phyloP scores from a whole-genome alignment of 2,888 invertebrate species.

The Lasioglossum figueresi region DNA sequence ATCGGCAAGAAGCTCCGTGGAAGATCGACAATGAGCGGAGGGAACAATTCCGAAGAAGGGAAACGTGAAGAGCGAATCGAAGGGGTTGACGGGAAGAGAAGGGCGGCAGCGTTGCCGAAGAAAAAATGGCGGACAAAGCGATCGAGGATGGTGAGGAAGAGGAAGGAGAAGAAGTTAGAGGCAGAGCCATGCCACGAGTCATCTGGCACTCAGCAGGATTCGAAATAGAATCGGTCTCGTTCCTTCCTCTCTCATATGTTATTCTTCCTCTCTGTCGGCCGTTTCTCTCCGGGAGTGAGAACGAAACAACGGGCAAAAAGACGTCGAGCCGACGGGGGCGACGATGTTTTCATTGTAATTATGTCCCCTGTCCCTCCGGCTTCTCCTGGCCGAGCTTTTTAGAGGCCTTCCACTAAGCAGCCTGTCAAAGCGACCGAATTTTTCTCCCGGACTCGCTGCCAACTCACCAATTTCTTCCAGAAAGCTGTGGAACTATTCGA shows the following conservation, averaged over 20 bases:
- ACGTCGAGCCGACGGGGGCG: constrained; percentile 69
- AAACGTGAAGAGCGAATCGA: constrained; percentile 42
- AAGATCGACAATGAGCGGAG: not conserved
- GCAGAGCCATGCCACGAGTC: constrained; percentile 76
- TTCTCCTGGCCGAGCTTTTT: constrained; percentile 61
- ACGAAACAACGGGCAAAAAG: constrained; percentile 63
- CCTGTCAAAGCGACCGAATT: constrained; percentile 72
- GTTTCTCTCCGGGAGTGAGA: constrained; percentile 55
- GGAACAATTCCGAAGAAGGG: constrained; percentile 15
- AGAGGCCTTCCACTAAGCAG: constrained; percentile 65
- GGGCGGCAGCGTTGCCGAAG: not conserved
- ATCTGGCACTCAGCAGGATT: constrained; percentile 82
- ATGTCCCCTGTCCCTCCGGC: constrained; percentile 61
- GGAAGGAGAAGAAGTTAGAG: constrained; percentile 56
- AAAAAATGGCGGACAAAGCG: constrained; percentile 44
- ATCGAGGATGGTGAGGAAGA: constrained; percentile 23
- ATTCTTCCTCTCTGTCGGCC: constrained; percentile 56
- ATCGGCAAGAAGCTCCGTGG: not conserved
- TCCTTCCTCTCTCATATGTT: constrained; percentile 41
- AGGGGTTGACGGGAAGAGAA: constrained; percentile 23
- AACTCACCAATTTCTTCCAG: not conserved
- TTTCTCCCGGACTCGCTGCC: constrained; percentile 43
- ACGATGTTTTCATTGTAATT: constrained; percentile 82
- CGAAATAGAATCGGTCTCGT: constrained; percentile 79
- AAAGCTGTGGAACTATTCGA: no score